Base-by-base conservation (phyloP, 2,888 invertebrate species). In the Autographa gamma region DNA sequence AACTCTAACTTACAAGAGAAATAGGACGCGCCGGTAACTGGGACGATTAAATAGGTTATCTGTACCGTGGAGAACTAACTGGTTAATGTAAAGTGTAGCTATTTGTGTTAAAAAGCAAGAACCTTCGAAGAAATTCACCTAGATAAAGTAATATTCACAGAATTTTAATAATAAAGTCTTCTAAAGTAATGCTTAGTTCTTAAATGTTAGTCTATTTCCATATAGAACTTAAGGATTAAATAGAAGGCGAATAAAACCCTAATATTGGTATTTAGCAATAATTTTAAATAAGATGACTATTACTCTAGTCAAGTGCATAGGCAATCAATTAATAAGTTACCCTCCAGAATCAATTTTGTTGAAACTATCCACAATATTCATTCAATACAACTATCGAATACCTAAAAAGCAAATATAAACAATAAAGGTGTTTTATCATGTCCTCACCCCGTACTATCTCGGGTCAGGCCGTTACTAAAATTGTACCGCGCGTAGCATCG, bases 381-480 rank as follows among this genome's bases (percentile, higher is more conserved):
- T 75, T 77, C 18, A 71, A 62, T 25, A 19, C 18, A 7, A 31
- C 16, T 68, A 72, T 63, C 68, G 18, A 25, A 9, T 62, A 81
- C 38, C 43, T 67, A 64, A 58, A 59, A 5, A 54, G 7, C 9
- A 65, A 77, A 71, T 71, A 66, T 69, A 74, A 76, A 82, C 75
- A 84, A 82, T 85, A 86, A 86, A 86, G 87, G 86, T 86, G 86
- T 79, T 63, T 73, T 85, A 85, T 86, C 85, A 60, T 38, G 65
- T 71, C 69, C 41, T 75, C 70, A 74, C 72, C 69, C 76, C 60
- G 8, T 32, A 32, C 69, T 83, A 85, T 85, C 86, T 59, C 56
- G 65, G 84, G 85, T 83, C 82, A 74, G 38, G 41, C 62, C 60
- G 73, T 66, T 32, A 80, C 82, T 78, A 82, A 82, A 82, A 74